phyloP scores from a whole-genome alignment of 1,140 invertebrate genomes.

The Lasioglossum albipes region DNA sequence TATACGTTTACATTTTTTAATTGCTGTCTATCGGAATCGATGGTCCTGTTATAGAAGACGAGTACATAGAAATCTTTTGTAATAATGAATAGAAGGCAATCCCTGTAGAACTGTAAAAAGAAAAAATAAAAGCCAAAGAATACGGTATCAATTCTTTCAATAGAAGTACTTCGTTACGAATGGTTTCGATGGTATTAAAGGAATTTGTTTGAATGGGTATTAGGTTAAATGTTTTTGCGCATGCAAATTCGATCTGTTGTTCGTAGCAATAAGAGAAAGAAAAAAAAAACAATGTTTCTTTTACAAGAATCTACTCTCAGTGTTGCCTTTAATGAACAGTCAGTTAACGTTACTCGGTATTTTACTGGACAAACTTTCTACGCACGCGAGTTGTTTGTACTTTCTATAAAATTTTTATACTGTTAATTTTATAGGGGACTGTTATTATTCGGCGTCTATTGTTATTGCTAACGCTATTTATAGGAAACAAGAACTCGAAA shows the following conservation, averaged over 20 bases:
- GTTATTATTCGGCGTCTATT: slow-evolving; percentile 54
- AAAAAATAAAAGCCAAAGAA: slow-evolving; percentile 50
- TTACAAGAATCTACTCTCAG: slow-evolving; percentile 24
- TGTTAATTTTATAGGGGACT: slow-evolving; percentile 58
- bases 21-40: slow-evolving; percentile 2
- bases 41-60: background rate
- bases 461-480: slow-evolving; percentile 53
- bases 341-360: slow-evolving; percentile 34
- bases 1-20: slow-evolving; percentile 7
- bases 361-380: slow-evolving; percentile 45
- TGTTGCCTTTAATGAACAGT: slow-evolving; percentile 52
- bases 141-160: slow-evolving; percentile 38
- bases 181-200: slow-evolving; percentile 15
- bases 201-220: slow-evolving; percentile 9
- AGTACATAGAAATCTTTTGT: background rate
- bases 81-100: slow-evolving; percentile 29
- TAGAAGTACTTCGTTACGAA: slow-evolving; percentile 13
- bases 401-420: slow-evolving; percentile 53
- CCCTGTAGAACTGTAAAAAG: slow-evolving; percentile 10
- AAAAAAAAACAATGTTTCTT: background rate
- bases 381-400: slow-evolving; percentile 45
- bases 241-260: slow-evolving; percentile 22
- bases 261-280: slow-evolving; percentile 19
- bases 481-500: slow-evolving; percentile 16
- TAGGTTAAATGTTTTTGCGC: slow-evolving; percentile 10